These are phyloP conservation scores for Silurus asotus DNA, from an alignment of 2,113 vertebrate species.

Conservation along the genomic window DNA sequence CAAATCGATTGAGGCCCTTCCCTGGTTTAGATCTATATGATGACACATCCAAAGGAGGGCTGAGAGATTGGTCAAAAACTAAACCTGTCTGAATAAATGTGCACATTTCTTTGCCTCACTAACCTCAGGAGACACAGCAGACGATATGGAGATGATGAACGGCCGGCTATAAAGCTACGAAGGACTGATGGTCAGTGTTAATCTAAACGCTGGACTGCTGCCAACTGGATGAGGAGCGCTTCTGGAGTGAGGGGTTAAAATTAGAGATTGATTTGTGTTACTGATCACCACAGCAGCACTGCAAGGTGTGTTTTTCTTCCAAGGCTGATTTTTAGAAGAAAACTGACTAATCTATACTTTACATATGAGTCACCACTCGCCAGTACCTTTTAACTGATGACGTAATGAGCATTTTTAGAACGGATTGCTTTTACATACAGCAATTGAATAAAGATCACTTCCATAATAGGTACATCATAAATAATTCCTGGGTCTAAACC, in stretches of 20 bases:
- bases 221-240: background rate
- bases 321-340: background rate
- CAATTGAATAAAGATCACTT: background rate
- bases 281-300: constrained; percentile 1
- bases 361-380: background rate
- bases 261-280: constrained; percentile 7
- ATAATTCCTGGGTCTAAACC: background rate
- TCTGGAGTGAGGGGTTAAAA: background rate
- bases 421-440: background rate
- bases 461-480: background rate
- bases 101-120: constrained; percentile 25
- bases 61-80: constrained; percentile 28
- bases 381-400: background rate
- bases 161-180: background rate
- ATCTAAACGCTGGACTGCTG: background rate
- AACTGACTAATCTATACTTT: background rate
- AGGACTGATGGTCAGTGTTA: background rate
- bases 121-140: constrained; percentile 26
- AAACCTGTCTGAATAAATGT: constrained; percentile 25
- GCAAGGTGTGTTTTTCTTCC: background rate
- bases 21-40: background rate
- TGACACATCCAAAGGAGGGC: background rate
- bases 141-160: background rate
- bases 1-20: background rate
- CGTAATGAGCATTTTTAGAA: background rate